Percentiles rank a stretch among this genome's conserved stretches.
phyloP scores from a whole-genome alignment of 1,140 invertebrate genomes.

The Spodoptera frugiperda region DNA sequence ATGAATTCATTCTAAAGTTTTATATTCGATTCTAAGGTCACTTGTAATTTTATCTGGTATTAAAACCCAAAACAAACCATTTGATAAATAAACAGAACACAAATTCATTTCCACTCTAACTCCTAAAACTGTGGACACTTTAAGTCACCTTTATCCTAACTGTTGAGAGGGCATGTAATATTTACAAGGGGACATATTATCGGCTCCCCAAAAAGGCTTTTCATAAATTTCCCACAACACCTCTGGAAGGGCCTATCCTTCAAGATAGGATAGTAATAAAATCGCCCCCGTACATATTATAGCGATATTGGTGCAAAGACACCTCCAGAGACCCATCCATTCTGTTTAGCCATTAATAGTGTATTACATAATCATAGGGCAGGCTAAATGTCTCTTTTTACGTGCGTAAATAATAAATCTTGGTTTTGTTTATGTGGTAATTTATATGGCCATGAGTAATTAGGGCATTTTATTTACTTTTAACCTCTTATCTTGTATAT shows the following conservation, averaged over 20 bases:
- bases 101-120: not conserved
- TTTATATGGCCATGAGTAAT: too few species aligned
- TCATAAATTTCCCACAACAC: constrained; percentile 67
- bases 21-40: too few species aligned
- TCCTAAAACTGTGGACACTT: constrained; percentile 8
- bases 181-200: constrained; percentile 58
- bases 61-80: too few species aligned
- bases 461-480: too few species aligned
- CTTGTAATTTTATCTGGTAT: too few species aligned
- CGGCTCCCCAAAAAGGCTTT: constrained; percentile 60
- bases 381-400: constrained; percentile 21
- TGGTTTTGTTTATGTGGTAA: not conserved
- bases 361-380: constrained; percentile 60
- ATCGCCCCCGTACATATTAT: constrained; percentile 74
- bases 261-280: constrained; percentile 72
- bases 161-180: constrained; percentile 51
- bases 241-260: constrained; percentile 59
- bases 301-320: constrained; percentile 66
- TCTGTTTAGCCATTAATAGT: constrained; percentile 75
- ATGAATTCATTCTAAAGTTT: too few species aligned
- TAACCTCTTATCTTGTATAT: too few species aligned
- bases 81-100: not conserved
- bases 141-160: constrained; percentile 46
- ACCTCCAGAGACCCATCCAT: constrained; percentile 75
- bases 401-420: not conserved